Base-by-base conservation (phyloP, 2,113 vertebrate species). In the Syngnathus scovelli region DNA sequence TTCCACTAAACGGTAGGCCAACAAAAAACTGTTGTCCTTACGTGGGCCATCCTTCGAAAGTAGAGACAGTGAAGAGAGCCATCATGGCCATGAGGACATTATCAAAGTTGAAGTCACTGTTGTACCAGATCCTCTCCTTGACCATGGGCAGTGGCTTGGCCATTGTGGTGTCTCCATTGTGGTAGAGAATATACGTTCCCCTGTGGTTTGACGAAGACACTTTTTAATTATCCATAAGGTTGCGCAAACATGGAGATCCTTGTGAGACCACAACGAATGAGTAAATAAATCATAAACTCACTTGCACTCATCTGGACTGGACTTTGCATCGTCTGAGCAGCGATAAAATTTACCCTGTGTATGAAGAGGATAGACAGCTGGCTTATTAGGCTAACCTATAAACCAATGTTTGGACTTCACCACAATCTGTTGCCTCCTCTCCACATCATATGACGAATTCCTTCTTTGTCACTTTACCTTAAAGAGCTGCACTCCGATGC, bases 81-180 rank as follows among this genome's bases (percentile, higher is more conserved):
- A 99, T 98, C 97, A 99, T 99, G 70, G 96, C 97, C 70, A 94
- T 94, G 11, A 99, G 93, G 23, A 99, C 96, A 0, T 98, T 98
- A 78, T 99, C 97, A 51, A 99, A 98, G 88, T 98, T 98, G 86
- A 96, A 99, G 72, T 99, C 95, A 11, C 95, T 98, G 48, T 99
- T 99, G 81, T 93, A 89, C 97, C 97, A 99, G 71, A 93, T 84
- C 58, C 97, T 91, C 81, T 98, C 93, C 33, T 89, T 93, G 74
- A 98, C 91, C 89, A 94, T 87, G 5, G 96, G 97, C 66, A 33
- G 27, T 33, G 27, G 27, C 27, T 33, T 33, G 27, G 27, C 27
- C 27, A 86, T 91, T 0, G 94, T 93, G 0, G 95, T 92, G 74
- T 98, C 96, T 23, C 94, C 96, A 0, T 98, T 95, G 88, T 94